Base-by-base conservation (phyloP, 2,888 invertebrate genomes). In the Stomorhina lunata region DNA sequence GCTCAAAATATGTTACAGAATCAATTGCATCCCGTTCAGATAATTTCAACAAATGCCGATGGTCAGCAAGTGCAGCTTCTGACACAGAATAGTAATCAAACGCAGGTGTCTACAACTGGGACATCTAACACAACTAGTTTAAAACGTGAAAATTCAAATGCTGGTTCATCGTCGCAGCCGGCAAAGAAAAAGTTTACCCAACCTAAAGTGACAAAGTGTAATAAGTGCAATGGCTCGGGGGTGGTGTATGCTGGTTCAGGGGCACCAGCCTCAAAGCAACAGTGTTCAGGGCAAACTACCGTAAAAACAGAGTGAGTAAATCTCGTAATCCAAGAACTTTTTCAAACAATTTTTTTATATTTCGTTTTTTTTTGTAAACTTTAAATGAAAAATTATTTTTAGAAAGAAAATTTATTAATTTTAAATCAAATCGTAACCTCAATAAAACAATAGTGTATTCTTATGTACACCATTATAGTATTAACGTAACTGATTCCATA, bases 151-250 rank as follows among this genome's bases (percentile, higher is more conserved):
- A 84, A 84, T 29, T 17, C 65, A 45, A 37, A 48, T 48, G 53
- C 65, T 92, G 82, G 92, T 92, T 4, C 93, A 93, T 3, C 93
- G 93, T 85, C 96, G 5, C 65, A 96, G 93, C 96, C 40, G 10
- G 57, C 9, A 6, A 82, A 79, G 65, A 82, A 75, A 66, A 82
- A 82, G 53, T 75, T 34, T 55, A 32, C 68, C 9, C 78, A 75
- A 43, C 82, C 96, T 20, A 90, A 90, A 69, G 96, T 96, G 65
- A 96, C 96, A 22, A 97, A 96, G 89, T 97, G 96, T 90, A 96
- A 96, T 86, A 96, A 96, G 90, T 97, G 96, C 89, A 97, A 96
- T 89, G 96, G 96, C 29, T 96, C 96, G 2, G 96, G 96, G 55
- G 95, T 96, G 68, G 96, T 97, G 86, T 87, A 89, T 43, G 88